Conservation (phyloP, 2,113 vertebrate genomes). For the Plectropomus leopardus region DNA sequence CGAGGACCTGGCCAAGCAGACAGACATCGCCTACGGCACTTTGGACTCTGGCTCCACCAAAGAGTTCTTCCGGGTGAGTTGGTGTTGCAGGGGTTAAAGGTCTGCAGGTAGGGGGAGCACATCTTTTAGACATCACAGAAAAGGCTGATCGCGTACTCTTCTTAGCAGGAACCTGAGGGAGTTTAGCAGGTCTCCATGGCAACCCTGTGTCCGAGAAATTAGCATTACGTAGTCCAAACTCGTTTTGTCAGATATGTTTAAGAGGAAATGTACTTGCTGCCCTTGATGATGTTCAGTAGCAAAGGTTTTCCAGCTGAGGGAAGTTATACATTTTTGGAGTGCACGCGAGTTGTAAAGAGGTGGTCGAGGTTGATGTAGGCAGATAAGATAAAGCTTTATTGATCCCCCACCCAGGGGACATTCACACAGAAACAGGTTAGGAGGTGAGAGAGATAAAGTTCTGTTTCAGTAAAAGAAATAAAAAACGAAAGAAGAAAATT, state of each 20-base stretch:
- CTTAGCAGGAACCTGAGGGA: not conserved
- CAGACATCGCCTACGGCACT: slow-evolving; percentile 98
- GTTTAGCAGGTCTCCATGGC: not conserved
- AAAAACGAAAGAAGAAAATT: not conserved
- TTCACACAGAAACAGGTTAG: not conserved
- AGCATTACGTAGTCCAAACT: not conserved
- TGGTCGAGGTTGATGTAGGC: not conserved
- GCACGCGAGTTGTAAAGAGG: not conserved
- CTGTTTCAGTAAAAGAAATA: not conserved
- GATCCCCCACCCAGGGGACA: not conserved
- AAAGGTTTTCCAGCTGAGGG: not conserved
- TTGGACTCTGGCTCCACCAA: slow-evolving; percentile 98
- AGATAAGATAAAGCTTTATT: slow-evolving; percentile 26
- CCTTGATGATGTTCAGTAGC: not conserved
- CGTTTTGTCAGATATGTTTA: not conserved
- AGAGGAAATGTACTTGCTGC: not conserved
- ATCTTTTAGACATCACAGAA: not conserved
- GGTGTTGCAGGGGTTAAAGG: not conserved
- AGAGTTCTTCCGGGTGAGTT: slow-evolving; percentile 99
- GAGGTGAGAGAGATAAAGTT: not conserved
- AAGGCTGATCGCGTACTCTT: not conserved
- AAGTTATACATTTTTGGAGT: not conserved
- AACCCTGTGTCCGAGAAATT: not conserved
- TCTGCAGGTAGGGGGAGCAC: slow-evolving; percentile 9
- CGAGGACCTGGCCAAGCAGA: slow-evolving; percentile 98